These are phyloP conservation scores for Lumbricus terrestris DNA, from an alignment of 2,888 invertebrate species.

Conservation along the genomic window DNA sequence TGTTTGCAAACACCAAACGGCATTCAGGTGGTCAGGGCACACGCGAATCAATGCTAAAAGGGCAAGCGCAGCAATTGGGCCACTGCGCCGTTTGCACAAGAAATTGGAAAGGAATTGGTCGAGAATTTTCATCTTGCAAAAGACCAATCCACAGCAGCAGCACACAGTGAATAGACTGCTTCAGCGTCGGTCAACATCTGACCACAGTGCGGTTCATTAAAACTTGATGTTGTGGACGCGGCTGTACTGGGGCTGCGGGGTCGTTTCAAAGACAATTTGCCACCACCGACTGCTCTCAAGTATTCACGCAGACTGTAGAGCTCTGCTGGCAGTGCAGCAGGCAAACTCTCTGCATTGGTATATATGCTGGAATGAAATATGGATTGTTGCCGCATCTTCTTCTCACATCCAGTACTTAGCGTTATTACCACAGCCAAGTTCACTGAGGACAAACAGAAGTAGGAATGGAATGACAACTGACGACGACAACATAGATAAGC, in stretches of 20 bases:
- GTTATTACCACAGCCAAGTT: background rate
- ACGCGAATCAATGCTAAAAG: background rate
- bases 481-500: background rate
- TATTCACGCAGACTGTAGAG: background rate
- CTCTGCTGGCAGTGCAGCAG: background rate
- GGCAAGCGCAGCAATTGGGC: background rate
- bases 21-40: background rate
- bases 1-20: constrained; percentile 3
- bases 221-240: background rate
- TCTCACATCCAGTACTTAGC: background rate
- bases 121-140: background rate
- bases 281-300: too few relatives aligned
- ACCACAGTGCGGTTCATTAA: background rate
- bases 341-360: background rate
- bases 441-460: background rate
- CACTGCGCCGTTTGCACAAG: background rate
- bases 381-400: background rate
- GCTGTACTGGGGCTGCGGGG: background rate
- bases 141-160: background rate
- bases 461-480: background rate
- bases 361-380: background rate
- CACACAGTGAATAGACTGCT: background rate
- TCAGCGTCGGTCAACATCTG: background rate
- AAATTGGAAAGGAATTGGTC: background rate
- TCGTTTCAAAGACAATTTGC: constrained; percentile 3